Conservation (phyloP, 2,113 vertebrate species). For the Pristiophorus japonicus region DNA sequence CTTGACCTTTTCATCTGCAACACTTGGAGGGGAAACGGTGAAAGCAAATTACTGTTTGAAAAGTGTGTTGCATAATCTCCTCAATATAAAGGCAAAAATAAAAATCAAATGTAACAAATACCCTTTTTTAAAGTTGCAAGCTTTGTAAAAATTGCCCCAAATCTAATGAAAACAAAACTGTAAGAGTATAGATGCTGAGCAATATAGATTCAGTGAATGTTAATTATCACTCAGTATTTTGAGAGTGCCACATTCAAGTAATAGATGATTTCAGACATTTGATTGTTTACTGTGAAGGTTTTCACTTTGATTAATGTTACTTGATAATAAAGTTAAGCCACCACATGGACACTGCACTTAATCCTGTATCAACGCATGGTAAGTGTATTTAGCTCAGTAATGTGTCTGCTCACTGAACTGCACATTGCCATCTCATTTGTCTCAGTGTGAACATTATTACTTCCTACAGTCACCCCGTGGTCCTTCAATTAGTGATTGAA, state of each 20-base stretch:
- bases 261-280: background rate
- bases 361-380: background rate
- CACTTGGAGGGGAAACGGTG: background rate
- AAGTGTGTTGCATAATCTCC: background rate
- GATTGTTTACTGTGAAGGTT: background rate
- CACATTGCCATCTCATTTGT: background rate
- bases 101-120: background rate
- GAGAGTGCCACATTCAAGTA: background rate
- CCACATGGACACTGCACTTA: background rate
- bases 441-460: background rate
- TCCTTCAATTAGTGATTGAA: background rate
- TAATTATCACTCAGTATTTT: background rate
- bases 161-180: background rate
- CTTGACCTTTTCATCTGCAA: background rate
- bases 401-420: background rate
- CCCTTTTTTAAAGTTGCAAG: background rate
- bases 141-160: background rate
- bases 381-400: background rate
- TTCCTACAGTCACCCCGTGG: background rate
- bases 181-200: background rate
- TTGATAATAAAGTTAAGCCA: background rate
- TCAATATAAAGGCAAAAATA: background rate
- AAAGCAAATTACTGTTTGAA: background rate
- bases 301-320: background rate
- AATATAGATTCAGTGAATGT: background rate